Base-by-base conservation (phyloP, 2,888 invertebrate genomes). In the Dynastes tityus region DNA sequence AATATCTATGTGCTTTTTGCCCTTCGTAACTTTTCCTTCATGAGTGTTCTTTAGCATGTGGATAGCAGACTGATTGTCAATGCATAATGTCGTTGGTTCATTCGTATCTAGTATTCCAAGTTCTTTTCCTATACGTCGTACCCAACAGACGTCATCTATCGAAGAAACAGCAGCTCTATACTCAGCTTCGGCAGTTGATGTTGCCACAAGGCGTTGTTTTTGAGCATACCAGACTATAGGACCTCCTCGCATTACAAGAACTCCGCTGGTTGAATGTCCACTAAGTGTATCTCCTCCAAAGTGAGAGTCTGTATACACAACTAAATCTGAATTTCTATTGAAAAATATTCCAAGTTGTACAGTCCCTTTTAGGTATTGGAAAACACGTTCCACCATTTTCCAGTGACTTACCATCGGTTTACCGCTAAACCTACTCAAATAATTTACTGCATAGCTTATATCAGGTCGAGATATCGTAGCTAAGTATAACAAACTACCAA, bases 1-100 rank as follows among this genome's bases (percentile, higher is more conserved):
- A 75, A 85, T 84, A 8, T 84, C 85, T 40, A 85, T 85, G 68
- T 85, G 84, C 78, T 85, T 84, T 79, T 85, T 85, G 5, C 84
- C 84, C 80, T 84, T 83, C 1, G 83, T 84, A 1, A 82, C 83
- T 79, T 85, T 85, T 65, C 0, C 76, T 32, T 76, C 61, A 32
- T 83, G 68, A 1, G 80, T 71, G 61, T 84, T 86, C 77, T 84
- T 65, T 2, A 85, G 64, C 84, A 85, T 86, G 40, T 82, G 81
- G 5, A 85, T 83, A 2, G 85, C 85, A 6, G 85, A 82, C 75
- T 81, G 74, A 75, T 86, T 86, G 67, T 86, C 85, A 22, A 85
- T 76, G 65, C 58, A 81, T 6, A 79, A 45, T 32, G 37, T 68
- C 13, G 83, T 84, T 0, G 85, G 85, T 76, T 82, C 11, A 61